Evolutionary conservation across 2,113 vertebrate genomes (phyloP).

Genomic region (Hippopotamus amphibius): DNA sequence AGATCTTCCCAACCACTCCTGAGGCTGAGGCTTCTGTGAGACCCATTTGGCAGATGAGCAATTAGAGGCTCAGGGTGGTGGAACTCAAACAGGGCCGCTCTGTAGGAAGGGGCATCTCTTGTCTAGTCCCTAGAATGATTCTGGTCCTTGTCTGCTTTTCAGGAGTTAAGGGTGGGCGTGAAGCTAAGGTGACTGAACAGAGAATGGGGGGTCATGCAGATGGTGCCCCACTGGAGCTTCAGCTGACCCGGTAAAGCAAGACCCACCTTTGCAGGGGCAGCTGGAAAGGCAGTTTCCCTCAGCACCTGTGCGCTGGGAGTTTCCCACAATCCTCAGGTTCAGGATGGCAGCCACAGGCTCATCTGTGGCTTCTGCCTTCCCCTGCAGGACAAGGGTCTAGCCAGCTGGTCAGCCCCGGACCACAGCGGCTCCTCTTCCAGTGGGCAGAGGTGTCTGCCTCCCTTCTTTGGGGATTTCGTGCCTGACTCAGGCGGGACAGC

Average conservation of each 20-base stretch:
- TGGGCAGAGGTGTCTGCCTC: not conserved
- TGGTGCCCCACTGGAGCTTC: not conserved
- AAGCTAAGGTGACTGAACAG: not conserved
- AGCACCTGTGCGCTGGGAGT: not conserved
- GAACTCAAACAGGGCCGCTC: not conserved
- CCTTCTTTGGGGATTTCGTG: not conserved
- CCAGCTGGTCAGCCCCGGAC: not conserved
- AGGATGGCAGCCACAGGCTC: not conserved
- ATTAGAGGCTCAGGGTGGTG: not conserved
- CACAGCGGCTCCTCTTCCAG: not conserved
- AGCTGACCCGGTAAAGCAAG: not conserved
- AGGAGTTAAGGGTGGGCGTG: not conserved
- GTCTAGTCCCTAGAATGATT: not conserved
- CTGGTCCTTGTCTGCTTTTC: not conserved
- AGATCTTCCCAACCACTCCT: too few species aligned
- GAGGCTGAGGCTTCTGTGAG: not conserved
- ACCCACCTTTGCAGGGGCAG: not conserved
- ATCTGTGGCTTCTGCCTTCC: not conserved
- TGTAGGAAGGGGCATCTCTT: not conserved
- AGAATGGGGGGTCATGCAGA: not conserved
- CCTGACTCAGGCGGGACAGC: rapidly evolving
- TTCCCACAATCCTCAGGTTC: not conserved
- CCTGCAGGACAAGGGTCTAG: not conserved
- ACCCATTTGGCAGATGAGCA: not conserved
- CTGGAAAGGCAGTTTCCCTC: not conserved